Conservation (phyloP, 2,113 vertebrate species). For the Boulengeromyrus knoepffleri region DNA sequence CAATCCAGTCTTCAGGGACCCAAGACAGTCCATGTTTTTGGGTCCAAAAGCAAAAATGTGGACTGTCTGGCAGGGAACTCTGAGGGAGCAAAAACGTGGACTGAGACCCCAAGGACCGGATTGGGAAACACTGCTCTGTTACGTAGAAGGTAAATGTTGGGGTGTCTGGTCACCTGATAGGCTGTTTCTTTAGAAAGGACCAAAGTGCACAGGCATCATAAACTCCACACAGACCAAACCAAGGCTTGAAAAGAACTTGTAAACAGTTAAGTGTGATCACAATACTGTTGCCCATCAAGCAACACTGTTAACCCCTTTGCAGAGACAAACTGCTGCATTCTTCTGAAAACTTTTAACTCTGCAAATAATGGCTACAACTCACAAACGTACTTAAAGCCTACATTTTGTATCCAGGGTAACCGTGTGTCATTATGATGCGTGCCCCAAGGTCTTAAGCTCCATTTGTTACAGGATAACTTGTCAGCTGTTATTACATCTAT, state of each 20-base stretch:
- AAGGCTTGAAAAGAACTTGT: not conserved
- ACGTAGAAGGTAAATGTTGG: not conserved
- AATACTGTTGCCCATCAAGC: not conserved
- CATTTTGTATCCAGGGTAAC: not conserved
- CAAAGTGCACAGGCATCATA: not conserved
- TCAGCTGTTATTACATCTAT: not conserved
- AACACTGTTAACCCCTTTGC: not conserved
- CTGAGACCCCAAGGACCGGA: not conserved
- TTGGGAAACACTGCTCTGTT: not conserved
- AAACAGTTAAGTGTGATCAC: not conserved
- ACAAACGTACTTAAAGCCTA: not conserved
- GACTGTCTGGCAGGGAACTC: not conserved
- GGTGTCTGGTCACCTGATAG: not conserved
- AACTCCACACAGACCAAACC: not conserved
- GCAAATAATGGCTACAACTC: not conserved
- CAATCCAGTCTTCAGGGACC: no score
- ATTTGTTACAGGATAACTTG: not conserved
- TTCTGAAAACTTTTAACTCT: not conserved
- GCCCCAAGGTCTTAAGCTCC: not conserved
- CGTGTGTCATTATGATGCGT: not conserved
- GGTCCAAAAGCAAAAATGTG: not conserved
- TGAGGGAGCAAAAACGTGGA: not conserved
- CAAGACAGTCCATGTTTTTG: not conserved
- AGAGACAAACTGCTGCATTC: not conserved
- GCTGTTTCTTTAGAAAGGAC: not conserved